A percentile compares a stretch with the other conserved stretches of the same genome.
phyloP scores from a whole-genome alignment of 1,140 invertebrate genomes.

The Saccostrea echinata region DNA sequence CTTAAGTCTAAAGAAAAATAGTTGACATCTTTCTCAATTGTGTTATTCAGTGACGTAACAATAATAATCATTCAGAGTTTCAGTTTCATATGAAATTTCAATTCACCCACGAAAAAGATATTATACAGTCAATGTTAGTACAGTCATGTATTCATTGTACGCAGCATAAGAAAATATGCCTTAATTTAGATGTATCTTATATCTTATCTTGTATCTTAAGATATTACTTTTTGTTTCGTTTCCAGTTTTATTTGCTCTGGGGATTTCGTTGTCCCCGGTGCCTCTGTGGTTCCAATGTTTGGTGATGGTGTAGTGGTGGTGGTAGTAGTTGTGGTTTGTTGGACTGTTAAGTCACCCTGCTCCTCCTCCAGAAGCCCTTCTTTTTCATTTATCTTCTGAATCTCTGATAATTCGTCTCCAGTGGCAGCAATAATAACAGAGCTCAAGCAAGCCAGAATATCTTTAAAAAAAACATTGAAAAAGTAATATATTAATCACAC shows the following conservation, averaged over 20 bases:
- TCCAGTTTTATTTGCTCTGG: slow-evolving; percentile 10
- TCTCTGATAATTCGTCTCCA: slow-evolving; percentile 6
- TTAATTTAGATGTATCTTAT: no score
- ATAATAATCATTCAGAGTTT: no score
- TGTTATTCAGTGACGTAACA: no score
- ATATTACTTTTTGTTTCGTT: not conserved
- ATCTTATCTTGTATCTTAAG: no score
- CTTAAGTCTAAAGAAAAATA: no score
- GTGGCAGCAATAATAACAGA: slow-evolving; percentile 66
- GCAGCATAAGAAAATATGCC: no score
- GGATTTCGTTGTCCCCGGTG: not conserved
- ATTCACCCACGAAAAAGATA: no score
- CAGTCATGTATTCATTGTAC: no score
- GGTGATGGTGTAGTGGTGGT: not conserved
- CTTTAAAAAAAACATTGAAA: not conserved
- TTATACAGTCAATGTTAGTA: no score
- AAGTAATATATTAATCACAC: no score
- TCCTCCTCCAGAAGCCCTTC: not conserved
- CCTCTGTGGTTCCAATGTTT: not conserved
- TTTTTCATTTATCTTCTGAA: slow-evolving; percentile 5
- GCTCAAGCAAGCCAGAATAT: slow-evolving; percentile 60
- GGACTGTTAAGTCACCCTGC: not conserved
- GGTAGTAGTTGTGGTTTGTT: not conserved
- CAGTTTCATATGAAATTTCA: no score
- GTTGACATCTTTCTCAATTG: no score